Evolutionary conservation across 2,888 invertebrate genomes (phyloP).

Genomic region (Tridacna gigas): DNA sequence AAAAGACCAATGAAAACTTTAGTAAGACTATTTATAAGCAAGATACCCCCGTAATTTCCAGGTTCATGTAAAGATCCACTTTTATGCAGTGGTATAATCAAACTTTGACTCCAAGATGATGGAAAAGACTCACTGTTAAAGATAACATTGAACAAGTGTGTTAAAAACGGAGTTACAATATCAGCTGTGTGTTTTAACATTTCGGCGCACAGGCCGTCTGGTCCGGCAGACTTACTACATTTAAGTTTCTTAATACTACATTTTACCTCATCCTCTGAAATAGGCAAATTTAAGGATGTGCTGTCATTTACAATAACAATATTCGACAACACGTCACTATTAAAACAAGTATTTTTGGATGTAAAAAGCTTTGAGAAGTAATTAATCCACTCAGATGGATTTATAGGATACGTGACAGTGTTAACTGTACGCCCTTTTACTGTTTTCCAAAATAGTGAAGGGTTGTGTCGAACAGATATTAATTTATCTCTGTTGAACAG

Average conservation of each 20-base stretch:
- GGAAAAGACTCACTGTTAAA: too few relatives aligned
- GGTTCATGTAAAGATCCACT: conserved; percentile 9
- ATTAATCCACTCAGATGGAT: too few relatives aligned
- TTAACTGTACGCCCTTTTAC: too few relatives aligned
- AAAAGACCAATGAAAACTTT: conserved; percentile 20
- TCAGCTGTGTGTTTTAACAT: too few relatives aligned
- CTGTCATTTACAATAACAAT: background rate
- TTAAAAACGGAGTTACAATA: too few relatives aligned
- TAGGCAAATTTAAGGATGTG: background rate
- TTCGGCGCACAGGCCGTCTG: too few relatives aligned
- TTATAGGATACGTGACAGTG: too few relatives aligned
- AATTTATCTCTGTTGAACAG: background rate
- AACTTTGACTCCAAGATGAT: conserved; percentile 9
- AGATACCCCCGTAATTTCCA: conserved; percentile 43
- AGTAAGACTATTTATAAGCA: conserved; percentile 31
- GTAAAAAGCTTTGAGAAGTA: background rate
- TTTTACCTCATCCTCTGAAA: conserved; percentile 8
- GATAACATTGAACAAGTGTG: too few relatives aligned
- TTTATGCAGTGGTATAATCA: background rate
- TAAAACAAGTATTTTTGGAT: background rate
- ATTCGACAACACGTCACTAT: too few relatives aligned
- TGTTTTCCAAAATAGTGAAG: too few relatives aligned
- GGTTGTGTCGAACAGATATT: background rate
- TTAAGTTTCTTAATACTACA: too few relatives aligned
- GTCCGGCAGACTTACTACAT: too few relatives aligned